A percentile compares a stretch with the other conserved stretches of the same genome.
Evolutionary conservation across 2,113 vertebrate species (phyloP).

Genomic region (Hirundichthys speculiger): DNA sequence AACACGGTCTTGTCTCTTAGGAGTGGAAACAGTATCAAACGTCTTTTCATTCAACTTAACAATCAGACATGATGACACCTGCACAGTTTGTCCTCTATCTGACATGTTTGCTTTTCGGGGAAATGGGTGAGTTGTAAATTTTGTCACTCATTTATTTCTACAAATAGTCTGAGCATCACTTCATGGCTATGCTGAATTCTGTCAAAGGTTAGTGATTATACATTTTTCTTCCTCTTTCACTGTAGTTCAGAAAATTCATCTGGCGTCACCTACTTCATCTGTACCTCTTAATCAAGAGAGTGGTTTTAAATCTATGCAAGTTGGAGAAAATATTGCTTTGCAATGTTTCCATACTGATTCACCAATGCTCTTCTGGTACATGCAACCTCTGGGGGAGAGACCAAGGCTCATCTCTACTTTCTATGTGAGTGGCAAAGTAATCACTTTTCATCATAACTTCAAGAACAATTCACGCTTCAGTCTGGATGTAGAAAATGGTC

Average conservation of each 20-base stretch:
- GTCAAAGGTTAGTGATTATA: neutral
- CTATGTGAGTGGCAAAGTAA: neutral
- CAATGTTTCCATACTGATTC: constrained; percentile 14
- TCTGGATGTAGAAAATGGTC: neutral
- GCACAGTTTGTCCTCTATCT: constrained; percentile 2
- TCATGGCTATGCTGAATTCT: too few species aligned
- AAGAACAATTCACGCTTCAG: constrained; percentile 13
- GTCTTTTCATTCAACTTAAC: neutral
- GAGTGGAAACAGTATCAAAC: neutral
- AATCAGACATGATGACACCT: constrained; percentile 1
- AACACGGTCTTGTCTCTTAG: constrained; percentile 1
- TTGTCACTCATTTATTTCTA: too few species aligned
- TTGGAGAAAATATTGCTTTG: constrained; percentile 28
- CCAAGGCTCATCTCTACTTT: constrained; percentile 30
- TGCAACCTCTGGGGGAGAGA: constrained; percentile 38
- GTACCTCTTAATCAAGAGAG: neutral
- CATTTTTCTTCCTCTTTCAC: neutral
- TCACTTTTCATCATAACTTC: constrained; percentile 34
- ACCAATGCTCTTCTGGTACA: constrained; percentile 12
- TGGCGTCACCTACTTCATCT: neutral
- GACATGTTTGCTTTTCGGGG: constrained; percentile 3
- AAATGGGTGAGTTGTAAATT: constrained; percentile 21
- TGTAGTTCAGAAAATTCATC: neutral
- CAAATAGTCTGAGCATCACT: too few species aligned
- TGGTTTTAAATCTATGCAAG: constrained; percentile 1